Conservation (phyloP, 92 coral and sea anemone species). For the Phenganax marumi region DNA sequence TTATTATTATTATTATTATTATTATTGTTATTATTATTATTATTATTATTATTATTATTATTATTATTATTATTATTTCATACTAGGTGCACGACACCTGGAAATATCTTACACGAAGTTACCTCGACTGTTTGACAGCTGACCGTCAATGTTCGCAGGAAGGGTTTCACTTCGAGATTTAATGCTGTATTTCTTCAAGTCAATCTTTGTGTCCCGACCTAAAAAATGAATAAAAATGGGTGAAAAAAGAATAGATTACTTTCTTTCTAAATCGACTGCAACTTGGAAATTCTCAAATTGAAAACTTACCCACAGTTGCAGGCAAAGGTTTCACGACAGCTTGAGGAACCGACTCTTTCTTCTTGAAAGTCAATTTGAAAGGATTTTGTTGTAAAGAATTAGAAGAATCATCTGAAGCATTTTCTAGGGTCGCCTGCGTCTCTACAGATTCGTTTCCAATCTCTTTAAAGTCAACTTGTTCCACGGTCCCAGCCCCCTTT, state of each 20-base stretch:
- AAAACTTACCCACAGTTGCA: constrained; percentile 4
- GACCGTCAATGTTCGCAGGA: background rate
- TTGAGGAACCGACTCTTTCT: constrained; percentile 24
- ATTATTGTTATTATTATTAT: too few relatives aligned
- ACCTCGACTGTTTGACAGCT: constrained; percentile 25
- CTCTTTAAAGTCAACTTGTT: background rate
- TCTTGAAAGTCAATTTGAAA: constrained; percentile 34
- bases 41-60: too few relatives aligned
- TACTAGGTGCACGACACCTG: background rate
- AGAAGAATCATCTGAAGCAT: background rate
- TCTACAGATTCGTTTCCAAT: background rate
- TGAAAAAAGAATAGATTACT: background rate
- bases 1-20: too few relatives aligned
- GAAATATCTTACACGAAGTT: background rate
- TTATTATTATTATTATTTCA: too few relatives aligned
- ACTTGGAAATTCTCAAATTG: too few relatives aligned
- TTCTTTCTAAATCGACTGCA: background rate
- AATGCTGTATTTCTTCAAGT: constrained; percentile 36
- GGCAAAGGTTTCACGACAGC: constrained; percentile 32
- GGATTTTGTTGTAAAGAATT: constrained; percentile 38
- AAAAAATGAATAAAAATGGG: background rate
- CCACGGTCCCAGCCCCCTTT: background rate
- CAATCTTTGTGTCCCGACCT: constrained; percentile 29
- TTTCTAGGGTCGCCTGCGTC: background rate
- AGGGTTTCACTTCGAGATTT: constrained; percentile 19